Percentiles rank a stretch among this genome's conserved stretches.
These are phyloP conservation scores for Xestia rhomboidea DNA, from an alignment of 2,888 invertebrate genomes.

Conservation along the genomic window DNA sequence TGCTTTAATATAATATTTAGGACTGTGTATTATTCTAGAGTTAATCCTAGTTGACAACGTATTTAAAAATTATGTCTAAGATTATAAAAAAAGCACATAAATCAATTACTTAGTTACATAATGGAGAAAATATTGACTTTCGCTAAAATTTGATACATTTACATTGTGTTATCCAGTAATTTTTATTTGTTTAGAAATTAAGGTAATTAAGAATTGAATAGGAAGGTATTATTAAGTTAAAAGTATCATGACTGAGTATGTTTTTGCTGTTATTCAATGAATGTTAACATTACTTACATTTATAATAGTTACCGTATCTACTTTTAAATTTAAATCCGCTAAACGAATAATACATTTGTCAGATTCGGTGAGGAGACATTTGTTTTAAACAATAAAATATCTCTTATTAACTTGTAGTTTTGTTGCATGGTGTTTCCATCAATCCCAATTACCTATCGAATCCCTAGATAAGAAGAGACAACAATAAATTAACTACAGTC, in stretches of 20 bases:
- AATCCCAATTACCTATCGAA: neutral
- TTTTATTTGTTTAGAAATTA: slow-evolving; percentile 51
- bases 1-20: slow-evolving; percentile 65
- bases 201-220: slow-evolving; percentile 58
- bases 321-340: slow-evolving; percentile 56
- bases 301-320: slow-evolving; percentile 53
- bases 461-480: slow-evolving; percentile 3
- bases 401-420: slow-evolving; percentile 54
- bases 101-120: slow-evolving; percentile 52
- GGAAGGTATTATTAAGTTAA: slow-evolving; percentile 61
- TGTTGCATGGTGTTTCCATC: too few relatives aligned
- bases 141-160: slow-evolving; percentile 56
- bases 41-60: slow-evolving; percentile 47
- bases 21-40: slow-evolving; percentile 52
- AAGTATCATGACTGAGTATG: slow-evolving; percentile 69
- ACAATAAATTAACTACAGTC: neutral
- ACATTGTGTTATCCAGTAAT: slow-evolving; percentile 36
- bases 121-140: slow-evolving; percentile 37
- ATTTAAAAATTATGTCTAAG: slow-evolving; percentile 32
- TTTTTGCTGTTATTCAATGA: slow-evolving; percentile 65
- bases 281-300: slow-evolving; percentile 51
- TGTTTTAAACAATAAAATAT: slow-evolving; percentile 67
- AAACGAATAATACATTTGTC: slow-evolving; percentile 52
- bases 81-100: slow-evolving; percentile 59
- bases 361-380: slow-evolving; percentile 51